phyloP scores from a whole-genome alignment of 1,140 invertebrate species.

The Hyles euphorbiae region DNA sequence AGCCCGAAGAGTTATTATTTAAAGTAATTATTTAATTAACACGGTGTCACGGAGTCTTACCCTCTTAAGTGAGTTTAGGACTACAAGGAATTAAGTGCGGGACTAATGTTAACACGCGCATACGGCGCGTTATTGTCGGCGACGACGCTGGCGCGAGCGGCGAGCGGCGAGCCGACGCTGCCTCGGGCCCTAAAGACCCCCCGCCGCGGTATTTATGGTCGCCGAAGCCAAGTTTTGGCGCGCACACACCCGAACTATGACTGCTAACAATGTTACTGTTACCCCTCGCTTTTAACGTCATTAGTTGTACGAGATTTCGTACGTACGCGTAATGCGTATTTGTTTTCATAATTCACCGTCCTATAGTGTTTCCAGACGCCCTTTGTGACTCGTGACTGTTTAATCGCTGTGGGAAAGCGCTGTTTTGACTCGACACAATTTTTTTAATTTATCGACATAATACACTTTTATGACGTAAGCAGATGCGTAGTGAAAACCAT shows the following conservation, averaged over 20 bases:
- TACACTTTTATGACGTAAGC: slow-evolving; percentile 40
- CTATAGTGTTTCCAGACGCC: slow-evolving; percentile 40
- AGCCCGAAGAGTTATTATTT: slow-evolving; percentile 54
- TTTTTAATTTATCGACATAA: slow-evolving; percentile 39
- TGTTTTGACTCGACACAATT: slow-evolving; percentile 35
- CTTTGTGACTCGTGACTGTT: slow-evolving; percentile 39
- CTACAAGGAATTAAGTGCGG: slow-evolving; percentile 67
- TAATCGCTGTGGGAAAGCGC: slow-evolving; percentile 55
- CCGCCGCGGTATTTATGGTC: slow-evolving; percentile 63
- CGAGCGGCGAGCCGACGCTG: slow-evolving; percentile 17
- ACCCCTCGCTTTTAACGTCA: slow-evolving; percentile 67
- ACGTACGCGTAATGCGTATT: slow-evolving; percentile 65
- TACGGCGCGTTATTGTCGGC: slow-evolving; percentile 59
- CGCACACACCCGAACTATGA: slow-evolving; percentile 59
- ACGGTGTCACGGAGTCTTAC: slow-evolving; percentile 56
- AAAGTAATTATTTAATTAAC: slow-evolving; percentile 74
- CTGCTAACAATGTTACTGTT: slow-evolving; percentile 66
- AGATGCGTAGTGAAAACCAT: slow-evolving; percentile 24
- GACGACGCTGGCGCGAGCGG: slow-evolving; percentile 7
- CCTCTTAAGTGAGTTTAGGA: slow-evolving; percentile 66
- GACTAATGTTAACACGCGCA: slow-evolving; percentile 69
- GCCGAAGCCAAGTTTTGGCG: slow-evolving; percentile 61
- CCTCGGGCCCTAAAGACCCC: slow-evolving; percentile 29
- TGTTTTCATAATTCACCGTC: slow-evolving; percentile 61
- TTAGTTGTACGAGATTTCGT: slow-evolving; percentile 70